Conservation (phyloP, 2,113 vertebrate genomes). For the Columba livia region DNA sequence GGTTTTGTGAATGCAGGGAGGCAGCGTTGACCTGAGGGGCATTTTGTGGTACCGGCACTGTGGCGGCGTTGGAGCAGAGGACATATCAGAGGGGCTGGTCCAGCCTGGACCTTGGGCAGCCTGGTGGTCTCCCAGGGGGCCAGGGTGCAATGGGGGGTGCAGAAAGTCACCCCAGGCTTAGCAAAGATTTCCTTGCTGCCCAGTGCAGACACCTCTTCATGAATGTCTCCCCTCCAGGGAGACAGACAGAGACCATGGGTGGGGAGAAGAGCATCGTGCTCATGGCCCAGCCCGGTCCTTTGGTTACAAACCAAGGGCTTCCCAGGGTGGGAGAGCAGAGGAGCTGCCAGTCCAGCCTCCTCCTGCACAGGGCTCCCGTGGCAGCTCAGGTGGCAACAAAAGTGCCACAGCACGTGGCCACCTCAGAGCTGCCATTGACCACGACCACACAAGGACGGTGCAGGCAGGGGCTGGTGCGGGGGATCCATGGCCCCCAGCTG, state of each 20-base stretch:
- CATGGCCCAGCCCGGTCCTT: neutral
- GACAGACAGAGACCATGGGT: neutral
- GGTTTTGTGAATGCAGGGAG: fast-evolving
- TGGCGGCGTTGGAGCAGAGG: fast-evolving
- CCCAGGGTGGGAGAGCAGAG: neutral
- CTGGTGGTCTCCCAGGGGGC: neutral
- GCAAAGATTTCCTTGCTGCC: neutral
- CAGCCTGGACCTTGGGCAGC: neutral
- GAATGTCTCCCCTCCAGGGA: too few relatives aligned
- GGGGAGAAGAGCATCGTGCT: fast-evolving
- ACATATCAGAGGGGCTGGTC: neutral
- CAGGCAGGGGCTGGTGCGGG: neutral
- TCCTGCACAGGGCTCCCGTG: neutral
- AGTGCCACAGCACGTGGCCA: neutral
- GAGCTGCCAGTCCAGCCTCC: neutral
- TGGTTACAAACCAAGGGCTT: neutral
- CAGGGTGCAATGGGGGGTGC: too few relatives aligned
- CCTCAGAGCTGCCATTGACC: too few relatives aligned
- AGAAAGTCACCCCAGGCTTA: neutral
- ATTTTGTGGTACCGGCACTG: fast-evolving
- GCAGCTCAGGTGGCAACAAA: neutral
- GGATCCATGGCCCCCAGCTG: neutral
- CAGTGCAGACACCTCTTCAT: fast-evolving
- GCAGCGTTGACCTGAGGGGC: fast-evolving
- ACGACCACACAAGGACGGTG: neutral